Conservation (phyloP, 2,797 vertebrate genomes). For the Spheniscus humboldti region DNA sequence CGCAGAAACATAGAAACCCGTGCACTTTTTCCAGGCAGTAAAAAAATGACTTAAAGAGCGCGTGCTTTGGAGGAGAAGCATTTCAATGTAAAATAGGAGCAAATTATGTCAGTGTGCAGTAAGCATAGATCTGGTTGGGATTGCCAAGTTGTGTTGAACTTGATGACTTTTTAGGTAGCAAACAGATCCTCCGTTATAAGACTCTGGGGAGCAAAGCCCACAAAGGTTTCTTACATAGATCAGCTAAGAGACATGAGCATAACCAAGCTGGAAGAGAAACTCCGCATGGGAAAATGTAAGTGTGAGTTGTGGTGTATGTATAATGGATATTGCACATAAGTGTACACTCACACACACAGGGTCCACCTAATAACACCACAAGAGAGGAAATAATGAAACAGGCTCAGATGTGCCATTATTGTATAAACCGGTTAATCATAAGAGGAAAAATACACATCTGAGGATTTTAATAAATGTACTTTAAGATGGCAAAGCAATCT, state of each 20-base stretch:
- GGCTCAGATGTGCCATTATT: background rate
- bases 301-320: background rate
- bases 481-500: background rate
- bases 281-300: background rate
- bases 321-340: background rate
- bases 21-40: conserved; percentile 14
- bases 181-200: background rate
- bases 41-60: background rate
- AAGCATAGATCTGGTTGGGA: background rate
- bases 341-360: background rate
- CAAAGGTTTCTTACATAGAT: background rate
- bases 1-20: background rate
- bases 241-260: background rate
- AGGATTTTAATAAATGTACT: background rate
- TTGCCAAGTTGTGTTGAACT: background rate
- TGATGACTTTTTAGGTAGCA: background rate
- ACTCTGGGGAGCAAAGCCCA: background rate
- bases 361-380: background rate
- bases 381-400: background rate
- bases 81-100: background rate
- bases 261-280: background rate
- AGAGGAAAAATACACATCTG: background rate
- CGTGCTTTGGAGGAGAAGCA: background rate
- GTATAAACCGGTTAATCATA: background rate
- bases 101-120: background rate